Base-by-base conservation (phyloP, 2,797 vertebrate species). In the Hyperoplus immaculatus region DNA sequence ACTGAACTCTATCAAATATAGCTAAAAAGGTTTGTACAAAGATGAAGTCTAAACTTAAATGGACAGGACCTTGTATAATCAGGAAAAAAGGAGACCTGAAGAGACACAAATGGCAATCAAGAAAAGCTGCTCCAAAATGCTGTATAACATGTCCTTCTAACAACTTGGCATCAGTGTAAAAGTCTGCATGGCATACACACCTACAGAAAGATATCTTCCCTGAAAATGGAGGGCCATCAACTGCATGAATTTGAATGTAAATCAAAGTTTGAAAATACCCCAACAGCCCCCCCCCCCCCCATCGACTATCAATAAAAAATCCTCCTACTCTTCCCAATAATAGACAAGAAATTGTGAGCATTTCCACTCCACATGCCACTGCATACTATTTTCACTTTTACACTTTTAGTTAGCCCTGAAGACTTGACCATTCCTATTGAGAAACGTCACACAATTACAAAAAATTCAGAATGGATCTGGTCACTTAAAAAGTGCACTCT, bases 371-470 rank as follows among this genome's bases (percentile, higher is more conserved):
- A 29, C 10, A 46, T 38, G 45, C 15, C 16, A 18, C 29, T 29
- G 29, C 29, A 29, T 29, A 29, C 29, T 29, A 29, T 29, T 29
- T 29, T 29, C 29, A 29, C 29, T 29, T 29, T 29, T 29, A 29
- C 29, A 29, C 29, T 29, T 29, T 29, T 29, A 29, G 29, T 29
- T 29, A 29, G 29, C 29, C 29, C 29, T 29, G 29, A 29, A 29
- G 29, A 29, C 21, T 21, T 21, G 21, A 21, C 1, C 29, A 29
- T 29, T 29, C 29, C 29, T 29, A 29, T 29, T 46, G 46, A 15
- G 45, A 38, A 57, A 68, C 41, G 41, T 74, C 18, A 65, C 49
- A 36, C 12, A 49, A 36, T 50, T 42, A 65, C 6, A 36, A 10
- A 56, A 41, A 8, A 49, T 43, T 10, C 13, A 51, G 42, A 15